Evolutionary conservation across 2,888 invertebrate genomes (phyloP), one percentile per base, ranked within the genome.

Genomic region (Nysson spinosus): DNA sequence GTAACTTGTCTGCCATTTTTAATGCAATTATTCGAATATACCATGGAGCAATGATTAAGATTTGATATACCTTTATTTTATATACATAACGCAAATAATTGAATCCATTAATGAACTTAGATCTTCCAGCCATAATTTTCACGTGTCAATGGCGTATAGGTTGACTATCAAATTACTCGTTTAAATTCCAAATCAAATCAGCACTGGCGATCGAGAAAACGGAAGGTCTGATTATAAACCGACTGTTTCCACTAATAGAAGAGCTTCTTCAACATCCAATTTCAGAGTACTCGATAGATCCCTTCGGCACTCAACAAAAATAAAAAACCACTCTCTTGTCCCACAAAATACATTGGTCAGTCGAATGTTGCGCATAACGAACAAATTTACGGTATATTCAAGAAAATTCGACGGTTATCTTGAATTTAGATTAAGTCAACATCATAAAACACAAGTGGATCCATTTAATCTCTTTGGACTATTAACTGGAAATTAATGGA

Each of bases 401-500:
- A 52, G 22, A 42, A 46, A 44, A 58, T 52, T 42, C 24, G 40
- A 67, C 52, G 42, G 43, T 42, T 49, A 35, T 46, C 20, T 28
- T 32, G 39, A 37, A 43, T 40, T 32, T 19, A 66, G 30, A 58
- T 70, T 60, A 35, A 72, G 57, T 75, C 69, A 75, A 75, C 75
- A 75, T 72, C 72, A 69, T 75, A 69, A 54, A 43, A 52, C 57
- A 46, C 61, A 42, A 54, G 49, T 35, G 42, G 72, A 69, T 65
- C 49, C 55, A 62, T 68, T 64, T 70, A 72, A 75, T 75, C 72
- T 72, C 75, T 65, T 50, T 28, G 49, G 54, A n/a, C n/a, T n/a
- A n/a, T n/a, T n/a, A n/a, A n/a, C 52, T 61, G 54, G 58, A 67
- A 62, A 75, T 75, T 75, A 75, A 75, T 75, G 75, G 65, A 72